Evolutionary conservation across 2,888 invertebrate species (phyloP), one percentile per base, ranked within the genome.

Genomic region (Pammene aurita): DNA sequence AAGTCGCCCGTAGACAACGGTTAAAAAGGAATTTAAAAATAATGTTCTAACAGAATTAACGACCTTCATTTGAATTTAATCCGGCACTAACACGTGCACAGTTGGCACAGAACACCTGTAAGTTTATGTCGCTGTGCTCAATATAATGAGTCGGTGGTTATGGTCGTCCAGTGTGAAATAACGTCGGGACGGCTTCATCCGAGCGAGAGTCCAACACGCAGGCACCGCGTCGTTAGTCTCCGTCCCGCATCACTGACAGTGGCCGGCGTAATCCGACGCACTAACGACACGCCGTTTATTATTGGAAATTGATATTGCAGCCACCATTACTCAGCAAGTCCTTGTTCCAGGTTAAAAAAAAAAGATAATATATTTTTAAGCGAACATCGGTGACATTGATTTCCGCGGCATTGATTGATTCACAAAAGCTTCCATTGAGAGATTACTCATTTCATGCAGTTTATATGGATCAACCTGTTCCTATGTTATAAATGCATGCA

Each of bases 101-200:
- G 77, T 82, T 84, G 83, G 83, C 84, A 84, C 81, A 76, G 75
- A 73, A 75, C 77, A 77, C 73, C 78, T 79, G 73, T 74, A 71
- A 76, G 70, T 81, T 83, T 80, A 82, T 74, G 75, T 75, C 71
- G 72, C 66, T 66, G 67, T 66, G 74, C 71, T 72, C 72, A 71
- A 72, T 73, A 72, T 72, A 67, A 64, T 72, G 69, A 65, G 46
- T 55, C 54, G 55, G 69, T 65, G 72, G 67, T 66, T 70, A 72
- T 70, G 69, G 56, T 57, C 67, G 71, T 61, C 64, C 67, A 58
- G 72, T 71, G 69, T 60, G 70, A 72, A 70, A 69, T 66, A 71
- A 72, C 64, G 65, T 52, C 57, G 67, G 66, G 69, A 66, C 64
- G 57, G 72, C 78, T 79, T 78, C 72, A 80, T 79, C 76, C 74